Base-by-base conservation (phyloP, 64 coral and sea anemone genomes). In the Exaiptasia diaphana region DNA sequence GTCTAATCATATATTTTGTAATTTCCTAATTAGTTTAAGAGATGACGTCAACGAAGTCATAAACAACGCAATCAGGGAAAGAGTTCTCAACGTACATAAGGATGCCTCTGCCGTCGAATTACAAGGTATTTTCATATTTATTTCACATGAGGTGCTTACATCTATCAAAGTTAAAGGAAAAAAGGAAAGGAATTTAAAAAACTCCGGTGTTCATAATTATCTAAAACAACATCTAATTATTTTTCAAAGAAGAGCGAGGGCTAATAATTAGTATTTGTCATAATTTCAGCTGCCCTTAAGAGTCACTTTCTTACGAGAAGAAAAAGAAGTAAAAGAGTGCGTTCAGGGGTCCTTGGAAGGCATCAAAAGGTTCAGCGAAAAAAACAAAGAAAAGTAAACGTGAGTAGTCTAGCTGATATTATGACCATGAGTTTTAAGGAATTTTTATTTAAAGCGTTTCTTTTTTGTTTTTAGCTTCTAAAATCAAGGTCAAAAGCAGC, bases 1-100 rank as follows among this genome's bases (percentile, higher is more conserved):
- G 20, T 4, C 57, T 7, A 31, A 0, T 26, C 2, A 59, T 26
- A 59, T 59, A 59, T n/a, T n/a, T n/a, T 59, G 55, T n/a, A 12
- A 59, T 26, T 59, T 59, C 55, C 55, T 59, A 59, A 59, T 59
- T 59, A 59, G 55, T 59, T 59, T 59, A n/a, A 59, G 55, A 59
- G 55, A 59, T 59, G 55, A 59, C 55, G 55, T 22, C 55, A 59
- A 59, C 12, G 12, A 59, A 59, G 8, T 3, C 21, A 59, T 22
- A 23, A 59, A 59, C 22, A 59, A 59, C n/a, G 55, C 55, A 27
- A 59, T 59, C 23, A 59, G 55, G 55, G 14, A 59, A 8, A 59
- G 55, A 59, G 55, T 61, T 61, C 3, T 1, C 20, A 61, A 61
- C 14, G 57, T 61, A 3, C 57, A 61, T 26, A 61, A 61, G 57